A percentile compares a stretch with the other conserved stretches of the same genome.
Conservation (phyloP, 2,113 vertebrate genomes). For the pig (Sus scrofa) region T2T-Sscrofa CM000819.6:33872501-33873000, state of each 20-base stretch:
- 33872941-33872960: not conserved
- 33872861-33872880: constrained; percentile 21
- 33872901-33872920: not conserved
- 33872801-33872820: not conserved
- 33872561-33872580: not conserved
- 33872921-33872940: not conserved
- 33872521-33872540: not conserved
- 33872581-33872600: not conserved
- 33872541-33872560: not conserved
- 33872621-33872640: not conserved
- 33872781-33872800: not conserved
- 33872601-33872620: not conserved
- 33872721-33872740: not conserved
- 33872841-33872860: not conserved
- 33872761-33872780: not conserved
- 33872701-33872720: not conserved
- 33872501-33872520: not conserved
- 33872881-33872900: constrained; percentile 10
- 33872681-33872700: not conserved
- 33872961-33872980: not conserved
- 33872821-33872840: not conserved
- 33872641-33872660: not conserved
- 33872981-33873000: constrained; percentile 40
- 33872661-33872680: not conserved
- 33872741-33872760: constrained; percentile 25